Base-by-base conservation (phyloP, 1,140 invertebrate genomes). In the Drosophila guanche region DNA sequence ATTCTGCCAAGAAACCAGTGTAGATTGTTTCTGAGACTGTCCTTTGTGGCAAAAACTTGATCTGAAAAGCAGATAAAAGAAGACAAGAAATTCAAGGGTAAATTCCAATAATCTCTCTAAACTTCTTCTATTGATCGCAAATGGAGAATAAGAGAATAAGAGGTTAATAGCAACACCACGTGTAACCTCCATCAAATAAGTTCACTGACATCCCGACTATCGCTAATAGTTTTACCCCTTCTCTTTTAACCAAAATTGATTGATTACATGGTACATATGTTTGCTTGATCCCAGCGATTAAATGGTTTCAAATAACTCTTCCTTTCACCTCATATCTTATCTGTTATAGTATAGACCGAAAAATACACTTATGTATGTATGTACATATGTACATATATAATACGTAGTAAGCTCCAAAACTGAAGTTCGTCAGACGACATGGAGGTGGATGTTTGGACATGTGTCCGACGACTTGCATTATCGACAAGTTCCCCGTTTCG, bases 401-500 rank as follows among this genome's bases (percentile, higher is more conserved):
- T 51, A 40, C 25, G 12, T 23, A 25, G 42, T 56, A 29, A 51
- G 45, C 51, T 27, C 5, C 5, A 47, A 56, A 59, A 55, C 40
- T 20, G 61, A 50, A 62, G 14, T 71, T 71, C 10, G 45, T 61
- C 50, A 62, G 16, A 43, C 20, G 33, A n/a, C 40, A 50, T 47
- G 33, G 22, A 3, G 20, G 27, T 14, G 7, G 25, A 33, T 40
- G 16, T 8, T 23, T 7, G 23, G 14, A 43, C n/a, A 56, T 50
- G 27, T 54, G 69, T 72, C 40, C 50, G 45, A 37, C 8, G 16
- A 55, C 59, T 57, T 65, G 69, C 47, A 63, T 42, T 74, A 74
- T 57, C 47, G 59, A 57, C 27, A 73, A 57, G 69, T 45, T 43
- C 27, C 43, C 45, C 50, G 20, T 25, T 51, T 37, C 1, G 27